Percentiles rank a stretch among this genome's conserved stretches.
phyloP scores from a whole-genome alignment of 2,797 vertebrate genomes.

The Masticophis lateralis region DNA sequence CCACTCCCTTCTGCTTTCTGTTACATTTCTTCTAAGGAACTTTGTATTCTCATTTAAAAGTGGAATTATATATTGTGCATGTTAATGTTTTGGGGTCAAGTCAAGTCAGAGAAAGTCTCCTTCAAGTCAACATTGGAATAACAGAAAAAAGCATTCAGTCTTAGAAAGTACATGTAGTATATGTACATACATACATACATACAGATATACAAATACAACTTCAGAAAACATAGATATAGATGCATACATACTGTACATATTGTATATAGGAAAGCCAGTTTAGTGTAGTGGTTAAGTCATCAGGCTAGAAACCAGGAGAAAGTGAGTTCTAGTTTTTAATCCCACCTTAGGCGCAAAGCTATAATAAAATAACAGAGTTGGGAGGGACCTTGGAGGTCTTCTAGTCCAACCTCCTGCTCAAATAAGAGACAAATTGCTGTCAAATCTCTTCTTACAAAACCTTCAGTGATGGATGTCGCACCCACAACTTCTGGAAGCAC shows the following conservation, averaged over 20 bases:
- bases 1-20: constrained; percentile 2
- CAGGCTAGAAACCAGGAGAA: background rate
- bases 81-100: constrained; percentile 37
- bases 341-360: background rate
- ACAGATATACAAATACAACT: no score
- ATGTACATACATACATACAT: background rate
- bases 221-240: background rate
- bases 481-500: background rate
- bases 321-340: background rate
- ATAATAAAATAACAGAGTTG: background rate
- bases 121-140: background rate
- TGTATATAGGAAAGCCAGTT: background rate
- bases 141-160: background rate
- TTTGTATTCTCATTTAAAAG: constrained; percentile 54
- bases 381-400: background rate
- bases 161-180: background rate
- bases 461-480: background rate
- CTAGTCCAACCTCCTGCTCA: background rate
- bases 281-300: background rate
- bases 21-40: constrained; percentile 40
- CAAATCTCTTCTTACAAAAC: background rate
- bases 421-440: background rate
- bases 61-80: constrained; percentile 54
- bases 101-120: constrained; percentile 6
- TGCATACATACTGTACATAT: background rate